These are phyloP conservation scores for Schizopygopsis malacanthus DNA, from an alignment of 2,797 vertebrate species.

Conservation along the genomic window DNA sequence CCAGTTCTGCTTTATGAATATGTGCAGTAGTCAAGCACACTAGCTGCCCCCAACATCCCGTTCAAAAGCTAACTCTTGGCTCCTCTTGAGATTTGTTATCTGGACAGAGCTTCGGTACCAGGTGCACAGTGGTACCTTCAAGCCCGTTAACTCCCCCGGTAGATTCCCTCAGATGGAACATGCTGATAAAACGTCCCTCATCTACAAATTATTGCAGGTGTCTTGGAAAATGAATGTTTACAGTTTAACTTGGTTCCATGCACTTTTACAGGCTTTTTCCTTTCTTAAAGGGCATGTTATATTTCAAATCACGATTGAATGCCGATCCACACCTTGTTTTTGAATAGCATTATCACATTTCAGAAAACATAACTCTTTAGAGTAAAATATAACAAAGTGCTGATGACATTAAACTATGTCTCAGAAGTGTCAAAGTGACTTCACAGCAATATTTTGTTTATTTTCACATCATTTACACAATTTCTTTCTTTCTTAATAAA, in stretches of 20 bases:
- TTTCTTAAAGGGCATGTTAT: not conserved
- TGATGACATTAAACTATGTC: not conserved
- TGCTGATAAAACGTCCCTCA: conserved; percentile 59
- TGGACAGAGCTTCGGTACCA: conserved; percentile 60
- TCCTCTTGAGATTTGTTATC: conserved; percentile 62
- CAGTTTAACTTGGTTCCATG: conserved; percentile 47
- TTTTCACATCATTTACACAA: not conserved
- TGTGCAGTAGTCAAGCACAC: conserved; percentile 33
- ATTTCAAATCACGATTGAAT: not conserved
- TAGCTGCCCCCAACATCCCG: conserved; percentile 47
- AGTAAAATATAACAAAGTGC: not conserved
- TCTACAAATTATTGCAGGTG: conserved; percentile 58
- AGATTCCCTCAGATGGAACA: conserved; percentile 61
- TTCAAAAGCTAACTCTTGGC: conserved; percentile 54
- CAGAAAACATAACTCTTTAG: not conserved
- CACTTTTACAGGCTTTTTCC: conserved; percentile 9
- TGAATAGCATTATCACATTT: not conserved
- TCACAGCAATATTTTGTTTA: not conserved
- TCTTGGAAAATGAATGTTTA: conserved; percentile 56
- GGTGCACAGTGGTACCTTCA: conserved; percentile 62
- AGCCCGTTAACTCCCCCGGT: conserved; percentile 44
- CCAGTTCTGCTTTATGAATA: conserved; percentile 40
- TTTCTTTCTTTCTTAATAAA: not conserved
- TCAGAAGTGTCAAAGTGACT: not conserved
- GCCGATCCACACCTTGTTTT: not conserved